Evolutionary conservation across 2,888 invertebrate genomes (phyloP).

Genomic region (Dynastes maya): DNA sequence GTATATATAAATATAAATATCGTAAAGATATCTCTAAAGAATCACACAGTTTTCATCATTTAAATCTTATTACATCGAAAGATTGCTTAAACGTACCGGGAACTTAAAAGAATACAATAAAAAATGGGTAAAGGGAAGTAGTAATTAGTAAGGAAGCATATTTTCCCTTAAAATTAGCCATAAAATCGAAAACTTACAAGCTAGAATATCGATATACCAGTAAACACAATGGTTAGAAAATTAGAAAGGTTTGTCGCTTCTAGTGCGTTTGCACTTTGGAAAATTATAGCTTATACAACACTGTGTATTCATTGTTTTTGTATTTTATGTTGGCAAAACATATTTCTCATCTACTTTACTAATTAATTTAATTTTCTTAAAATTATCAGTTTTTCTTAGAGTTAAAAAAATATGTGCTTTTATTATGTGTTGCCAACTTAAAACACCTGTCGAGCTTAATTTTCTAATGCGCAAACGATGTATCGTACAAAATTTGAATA

Average conservation of each 20-base stretch:
- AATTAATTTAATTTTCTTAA: no score
- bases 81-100: background rate
- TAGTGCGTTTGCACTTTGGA: no score
- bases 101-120: background rate
- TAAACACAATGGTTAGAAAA: background rate
- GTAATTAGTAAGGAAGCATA: conserved; percentile 5
- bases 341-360: no score
- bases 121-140: background rate
- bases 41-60: conserved; percentile 4
- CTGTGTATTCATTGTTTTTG: no score
- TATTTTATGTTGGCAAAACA: no score
- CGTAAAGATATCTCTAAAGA: background rate
- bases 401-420: no score
- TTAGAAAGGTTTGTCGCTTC: background rate
- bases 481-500: background rate
- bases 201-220: conserved; percentile 1
- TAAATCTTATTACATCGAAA: conserved; percentile 10
- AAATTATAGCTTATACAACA: no score
- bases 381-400: no score
- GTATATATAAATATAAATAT: background rate
- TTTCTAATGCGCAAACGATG: background rate
- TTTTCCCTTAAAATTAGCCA: conserved; percentile 15
- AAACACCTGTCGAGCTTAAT: no score
- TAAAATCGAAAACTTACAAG: conserved; percentile 20
- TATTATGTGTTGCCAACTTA: no score